These are phyloP conservation scores for Solenopsis invicta DNA, from an alignment of 1,140 invertebrate species.

Conservation along the genomic window DNA sequence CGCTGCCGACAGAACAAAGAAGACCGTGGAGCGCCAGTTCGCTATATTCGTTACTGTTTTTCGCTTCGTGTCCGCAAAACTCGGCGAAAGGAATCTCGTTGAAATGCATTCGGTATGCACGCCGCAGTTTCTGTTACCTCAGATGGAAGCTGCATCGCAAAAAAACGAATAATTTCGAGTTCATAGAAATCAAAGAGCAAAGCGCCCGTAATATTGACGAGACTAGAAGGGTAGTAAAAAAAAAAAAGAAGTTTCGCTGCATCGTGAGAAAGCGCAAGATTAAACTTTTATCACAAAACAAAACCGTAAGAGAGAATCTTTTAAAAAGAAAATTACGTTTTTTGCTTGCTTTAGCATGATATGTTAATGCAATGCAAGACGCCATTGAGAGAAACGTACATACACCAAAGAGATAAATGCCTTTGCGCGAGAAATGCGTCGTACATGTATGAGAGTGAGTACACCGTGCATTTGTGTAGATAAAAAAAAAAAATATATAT, in stretches of 20 bases:
- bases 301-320: neutral
- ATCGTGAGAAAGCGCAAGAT: neutral
- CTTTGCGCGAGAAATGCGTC: neutral
- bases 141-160: neutral
- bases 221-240: too few relatives aligned
- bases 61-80: neutral
- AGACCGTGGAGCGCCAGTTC: neutral
- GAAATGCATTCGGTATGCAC: constrained; percentile 41
- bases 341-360: neutral
- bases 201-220: neutral
- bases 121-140: constrained; percentile 23
- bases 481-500: too few relatives aligned
- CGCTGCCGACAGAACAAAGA: constrained; percentile 17
- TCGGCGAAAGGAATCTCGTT: constrained; percentile 26
- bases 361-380: constrained; percentile 1
- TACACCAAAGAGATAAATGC: neutral
- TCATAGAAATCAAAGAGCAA: constrained; percentile 21
- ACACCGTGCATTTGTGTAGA: too few relatives aligned
- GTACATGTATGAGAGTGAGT: too few relatives aligned
- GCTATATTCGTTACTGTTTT: constrained; percentile 15
- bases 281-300: neutral
- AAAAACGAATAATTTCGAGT: neutral
- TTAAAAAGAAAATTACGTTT: neutral
- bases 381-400: neutral
- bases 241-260: neutral